Conservation (phyloP, 2,888 invertebrate genomes). For the Petrophora chlorosata region DNA sequence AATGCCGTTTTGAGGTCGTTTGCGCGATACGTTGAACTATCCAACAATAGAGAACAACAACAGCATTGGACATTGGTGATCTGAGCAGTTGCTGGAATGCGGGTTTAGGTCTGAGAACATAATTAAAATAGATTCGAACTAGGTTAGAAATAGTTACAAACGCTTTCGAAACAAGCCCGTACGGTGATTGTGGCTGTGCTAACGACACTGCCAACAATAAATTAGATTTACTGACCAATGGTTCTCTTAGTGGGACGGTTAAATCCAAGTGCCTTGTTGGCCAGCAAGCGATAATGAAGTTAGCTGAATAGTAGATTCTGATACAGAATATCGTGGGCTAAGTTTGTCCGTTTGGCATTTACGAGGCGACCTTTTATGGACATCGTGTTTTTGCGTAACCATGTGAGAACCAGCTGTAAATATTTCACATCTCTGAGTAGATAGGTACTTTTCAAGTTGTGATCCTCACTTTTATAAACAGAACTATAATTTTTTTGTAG, state of each 20-base stretch:
- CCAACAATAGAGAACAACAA: constrained; percentile 56
- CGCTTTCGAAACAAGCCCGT: constrained; percentile 61
- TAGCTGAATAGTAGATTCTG: constrained; percentile 26
- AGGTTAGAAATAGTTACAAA: constrained; percentile 67
- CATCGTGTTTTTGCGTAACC: constrained; percentile 59
- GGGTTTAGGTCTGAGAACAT: constrained; percentile 48
- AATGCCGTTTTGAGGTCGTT: constrained; percentile 83
- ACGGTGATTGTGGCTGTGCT: constrained; percentile 32
- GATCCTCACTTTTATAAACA: not conserved
- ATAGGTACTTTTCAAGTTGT: not conserved
- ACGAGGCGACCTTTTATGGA: constrained; percentile 58
- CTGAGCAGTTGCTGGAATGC: constrained; percentile 46
- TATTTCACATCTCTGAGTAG: constrained; percentile 10
- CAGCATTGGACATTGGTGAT: constrained; percentile 48
- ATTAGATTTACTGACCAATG: constrained; percentile 54
- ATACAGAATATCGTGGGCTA: constrained; percentile 36
- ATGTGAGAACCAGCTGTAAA: constrained; percentile 33
- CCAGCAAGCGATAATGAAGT: constrained; percentile 47
- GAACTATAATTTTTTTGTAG: too few species aligned
- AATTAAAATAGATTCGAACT: constrained; percentile 71
- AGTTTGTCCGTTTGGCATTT: constrained; percentile 58
- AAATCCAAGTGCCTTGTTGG: constrained; percentile 32
- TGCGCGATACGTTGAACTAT: constrained; percentile 62
- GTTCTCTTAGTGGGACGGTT: constrained; percentile 37
- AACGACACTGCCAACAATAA: constrained; percentile 43